Conservation (phyloP, 2,113 vertebrate genomes). For the Cervus canadensis region DNA sequence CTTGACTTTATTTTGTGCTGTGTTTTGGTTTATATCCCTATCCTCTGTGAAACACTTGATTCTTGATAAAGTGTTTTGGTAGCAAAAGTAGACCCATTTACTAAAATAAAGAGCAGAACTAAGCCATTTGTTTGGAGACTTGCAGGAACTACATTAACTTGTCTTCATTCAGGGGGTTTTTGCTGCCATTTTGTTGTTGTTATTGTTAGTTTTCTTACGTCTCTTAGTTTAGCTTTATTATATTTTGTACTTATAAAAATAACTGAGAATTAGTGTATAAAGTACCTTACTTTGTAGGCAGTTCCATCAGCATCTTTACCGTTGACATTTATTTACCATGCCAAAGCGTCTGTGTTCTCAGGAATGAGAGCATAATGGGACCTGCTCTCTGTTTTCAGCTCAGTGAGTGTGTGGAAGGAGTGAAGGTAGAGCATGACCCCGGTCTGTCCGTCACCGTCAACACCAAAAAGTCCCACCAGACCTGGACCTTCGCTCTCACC, state of each 20-base stretch:
- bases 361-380: neutral
- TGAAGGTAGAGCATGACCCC: slow-evolving; percentile 93
- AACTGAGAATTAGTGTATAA: neutral
- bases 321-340: neutral
- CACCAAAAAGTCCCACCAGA: slow-evolving; percentile 96
- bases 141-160: neutral
- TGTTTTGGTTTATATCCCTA: slow-evolving; percentile 1
- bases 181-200: neutral
- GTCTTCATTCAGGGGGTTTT: neutral
- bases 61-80: slow-evolving; percentile 34
- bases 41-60: slow-evolving; percentile 32
- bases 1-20: slow-evolving; percentile 21
- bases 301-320: neutral
- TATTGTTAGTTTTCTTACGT: neutral
- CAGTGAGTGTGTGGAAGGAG: slow-evolving; percentile 95
- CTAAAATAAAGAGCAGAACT: slow-evolving; percentile 27
- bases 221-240: neutral
- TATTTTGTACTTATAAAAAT: neutral
- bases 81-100: neutral
- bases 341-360: neutral
- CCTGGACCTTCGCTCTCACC: slow-evolving; percentile 95
- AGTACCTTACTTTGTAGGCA: neutral
- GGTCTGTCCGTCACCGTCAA: slow-evolving; percentile 94
- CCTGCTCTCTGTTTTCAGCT: slow-evolving; percentile 83
- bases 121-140: neutral